Evolutionary conservation across 2,888 invertebrate species (phyloP).

Genomic region (Frankliniella fusca): DNA sequence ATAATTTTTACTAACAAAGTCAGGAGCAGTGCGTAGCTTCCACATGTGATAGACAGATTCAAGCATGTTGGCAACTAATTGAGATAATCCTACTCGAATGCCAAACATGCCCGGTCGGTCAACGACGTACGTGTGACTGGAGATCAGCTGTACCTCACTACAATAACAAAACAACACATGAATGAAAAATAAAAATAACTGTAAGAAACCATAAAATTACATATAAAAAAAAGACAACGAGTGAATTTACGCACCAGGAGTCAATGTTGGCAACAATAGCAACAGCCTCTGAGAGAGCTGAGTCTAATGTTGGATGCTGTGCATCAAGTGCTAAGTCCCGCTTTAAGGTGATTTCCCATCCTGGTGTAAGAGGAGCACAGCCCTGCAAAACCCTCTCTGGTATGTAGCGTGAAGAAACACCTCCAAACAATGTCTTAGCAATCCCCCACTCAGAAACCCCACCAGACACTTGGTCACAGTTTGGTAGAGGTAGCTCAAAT

Average conservation of each 20-base stretch:
- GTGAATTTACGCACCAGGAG: constrained; percentile 60
- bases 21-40: constrained; percentile 67
- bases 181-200: constrained; percentile 18
- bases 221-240: background rate
- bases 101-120: constrained; percentile 36
- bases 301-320: constrained; percentile 54
- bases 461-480: constrained; percentile 51
- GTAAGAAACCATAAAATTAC: background rate
- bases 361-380: constrained; percentile 24
- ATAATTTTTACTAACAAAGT: constrained; percentile 60
- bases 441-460: constrained; percentile 50
- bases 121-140: constrained; percentile 52
- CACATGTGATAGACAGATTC: constrained; percentile 76
- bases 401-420: constrained; percentile 62
- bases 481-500: constrained; percentile 51
- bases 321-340: constrained; percentile 52
- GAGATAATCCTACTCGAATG: constrained; percentile 65
- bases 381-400: constrained; percentile 73
- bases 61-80: constrained; percentile 75
- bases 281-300: constrained; percentile 70
- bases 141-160: constrained; percentile 54
- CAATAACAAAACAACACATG: constrained; percentile 37
- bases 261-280: constrained; percentile 77
- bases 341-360: constrained; percentile 55
- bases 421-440: constrained; percentile 46